Percentiles rank a stretch among this genome's conserved stretches.
These are phyloP conservation scores for Drosophila dives DNA, from an alignment of 2,888 invertebrate genomes.

Conservation along the genomic window DNA sequence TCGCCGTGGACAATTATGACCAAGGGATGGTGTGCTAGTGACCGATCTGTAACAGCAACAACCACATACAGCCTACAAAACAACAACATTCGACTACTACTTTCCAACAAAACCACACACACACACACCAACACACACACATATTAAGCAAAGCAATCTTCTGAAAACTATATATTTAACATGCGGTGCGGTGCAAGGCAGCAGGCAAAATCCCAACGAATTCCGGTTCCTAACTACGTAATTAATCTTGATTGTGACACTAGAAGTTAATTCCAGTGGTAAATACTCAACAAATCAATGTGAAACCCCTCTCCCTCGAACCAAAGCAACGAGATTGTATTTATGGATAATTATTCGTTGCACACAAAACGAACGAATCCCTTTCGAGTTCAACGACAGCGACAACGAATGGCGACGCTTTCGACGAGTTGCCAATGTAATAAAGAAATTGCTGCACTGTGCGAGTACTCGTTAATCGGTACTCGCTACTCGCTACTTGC, in stretches of 20 bases:
- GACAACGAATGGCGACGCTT: slow-evolving; percentile 48
- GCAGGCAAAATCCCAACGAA: slow-evolving; percentile 48
- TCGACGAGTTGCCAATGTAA: slow-evolving; percentile 66
- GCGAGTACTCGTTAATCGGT: slow-evolving; percentile 25
- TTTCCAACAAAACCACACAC: slow-evolving; percentile 51
- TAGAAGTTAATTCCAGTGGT: slow-evolving; percentile 59
- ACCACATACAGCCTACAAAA: slow-evolving; percentile 14
- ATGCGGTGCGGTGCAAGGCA: slow-evolving; percentile 52
- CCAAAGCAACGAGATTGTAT: slow-evolving; percentile 45
- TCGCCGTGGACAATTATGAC: slow-evolving; percentile 84
- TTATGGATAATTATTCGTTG: slow-evolving; percentile 41
- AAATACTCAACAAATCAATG: slow-evolving; percentile 35
- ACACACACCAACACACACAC: background rate
- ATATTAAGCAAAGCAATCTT: slow-evolving; percentile 33
- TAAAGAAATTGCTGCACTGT: slow-evolving; percentile 40
- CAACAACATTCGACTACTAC: slow-evolving; percentile 44
- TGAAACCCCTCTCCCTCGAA: background rate
- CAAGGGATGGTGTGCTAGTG: slow-evolving; percentile 82
- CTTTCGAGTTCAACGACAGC: slow-evolving; percentile 55
- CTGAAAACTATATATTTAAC: slow-evolving; percentile 36
- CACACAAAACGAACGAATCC: slow-evolving; percentile 41
- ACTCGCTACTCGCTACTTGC: slow-evolving; percentile 22
- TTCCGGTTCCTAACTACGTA: slow-evolving; percentile 53
- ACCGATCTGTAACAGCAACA: slow-evolving; percentile 82
- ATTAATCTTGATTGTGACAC: slow-evolving; percentile 66